Percentiles rank a stretch among this genome's conserved stretches.
Evolutionary conservation across 1,140 invertebrate species (phyloP).

Genomic region (Epicauta chinensis): DNA sequence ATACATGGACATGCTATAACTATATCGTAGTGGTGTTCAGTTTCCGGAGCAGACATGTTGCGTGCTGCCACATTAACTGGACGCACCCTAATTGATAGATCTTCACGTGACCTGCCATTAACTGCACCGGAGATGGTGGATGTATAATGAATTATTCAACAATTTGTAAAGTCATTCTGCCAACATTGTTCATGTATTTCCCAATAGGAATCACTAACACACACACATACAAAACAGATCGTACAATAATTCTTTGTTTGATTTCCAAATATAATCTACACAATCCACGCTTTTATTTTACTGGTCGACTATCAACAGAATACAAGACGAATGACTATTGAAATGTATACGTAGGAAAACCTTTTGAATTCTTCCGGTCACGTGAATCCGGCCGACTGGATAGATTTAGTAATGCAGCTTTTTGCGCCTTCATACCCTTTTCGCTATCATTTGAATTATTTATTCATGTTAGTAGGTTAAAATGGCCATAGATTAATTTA

Average conservation of each 20-base stretch:
- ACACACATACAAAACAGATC: no score
- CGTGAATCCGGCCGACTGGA: background rate
- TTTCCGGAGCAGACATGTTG: constrained; percentile 24
- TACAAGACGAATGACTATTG: constrained; percentile 24
- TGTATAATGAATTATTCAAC: constrained; percentile 30
- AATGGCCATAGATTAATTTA: constrained; percentile 10
- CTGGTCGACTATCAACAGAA: constrained; percentile 26
- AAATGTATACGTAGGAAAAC: no score
- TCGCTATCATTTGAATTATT: constrained; percentile 2
- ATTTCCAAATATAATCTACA: constrained; percentile 17
- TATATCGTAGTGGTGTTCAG: constrained; percentile 4
- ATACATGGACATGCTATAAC: background rate
- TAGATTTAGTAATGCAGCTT: background rate
- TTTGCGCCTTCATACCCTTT: background rate
- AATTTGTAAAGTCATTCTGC: constrained; percentile 3
- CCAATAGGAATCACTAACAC: constrained; percentile 18
- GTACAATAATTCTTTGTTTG: constrained; percentile 32
- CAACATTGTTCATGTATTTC: constrained; percentile 19
- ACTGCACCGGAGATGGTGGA: constrained; percentile 30
- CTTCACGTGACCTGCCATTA: constrained; percentile 28
- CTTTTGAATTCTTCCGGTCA: constrained; percentile 5
- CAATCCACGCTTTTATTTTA: no score
- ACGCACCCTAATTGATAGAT: constrained; percentile 32
- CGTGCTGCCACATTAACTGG: constrained; percentile 24
- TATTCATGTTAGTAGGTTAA: constrained; percentile 5